Evolutionary conservation across 1,140 invertebrate species (phyloP), one percentile per base, ranked within the genome.

Genomic region (Drosophila rufa): DNA sequence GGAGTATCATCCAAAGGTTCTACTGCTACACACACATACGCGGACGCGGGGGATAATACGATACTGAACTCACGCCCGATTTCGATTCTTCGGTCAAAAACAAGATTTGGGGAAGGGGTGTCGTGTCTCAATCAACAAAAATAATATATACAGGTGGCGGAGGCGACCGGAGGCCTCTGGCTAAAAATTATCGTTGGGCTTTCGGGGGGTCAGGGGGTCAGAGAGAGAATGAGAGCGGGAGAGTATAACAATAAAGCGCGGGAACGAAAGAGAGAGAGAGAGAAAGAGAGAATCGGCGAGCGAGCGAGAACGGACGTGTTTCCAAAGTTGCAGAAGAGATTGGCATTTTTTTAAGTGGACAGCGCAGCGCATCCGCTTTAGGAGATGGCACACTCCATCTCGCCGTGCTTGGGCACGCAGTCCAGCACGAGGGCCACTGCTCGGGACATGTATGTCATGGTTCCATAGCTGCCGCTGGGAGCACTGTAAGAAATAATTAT

Each of bases 401-500:
- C 96, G 7, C 95, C 95, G 75, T 96, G 95, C 80, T 95, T 95
- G 3, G 96, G 97, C 79, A 97, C 93, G 90, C 95, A 96, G 84
- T 97, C 95, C 30, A 98, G 94, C 19, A 96, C 94, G 0, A 94
- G 93, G 45, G 96, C 96, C 15, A 98, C 95, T 1, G 98, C 97
- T 84, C 97, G 95, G 33, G 98, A 97, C 82, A 99, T 95, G 87
- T 99, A 99, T 1, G 98, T 99, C 97, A 99, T 99, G 17, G 99
- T 99, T 61, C 99, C 99, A 93, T 96, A 99, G 89, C 96, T 96
- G 46, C 99, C 99, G 93, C 98, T 99, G 6, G 99, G 99, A 19
- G 99, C 99, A 92, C 96, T 93, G 58, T 8, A 78, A 74, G 6
- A 7, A 14, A 65, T 2, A 5, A 5, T 17, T 7, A 8, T 4